Evolutionary conservation across 2,797 vertebrate genomes (phyloP), one percentile per base, ranked within the genome.

Genomic region (Glyptemys insculpta): DNA sequence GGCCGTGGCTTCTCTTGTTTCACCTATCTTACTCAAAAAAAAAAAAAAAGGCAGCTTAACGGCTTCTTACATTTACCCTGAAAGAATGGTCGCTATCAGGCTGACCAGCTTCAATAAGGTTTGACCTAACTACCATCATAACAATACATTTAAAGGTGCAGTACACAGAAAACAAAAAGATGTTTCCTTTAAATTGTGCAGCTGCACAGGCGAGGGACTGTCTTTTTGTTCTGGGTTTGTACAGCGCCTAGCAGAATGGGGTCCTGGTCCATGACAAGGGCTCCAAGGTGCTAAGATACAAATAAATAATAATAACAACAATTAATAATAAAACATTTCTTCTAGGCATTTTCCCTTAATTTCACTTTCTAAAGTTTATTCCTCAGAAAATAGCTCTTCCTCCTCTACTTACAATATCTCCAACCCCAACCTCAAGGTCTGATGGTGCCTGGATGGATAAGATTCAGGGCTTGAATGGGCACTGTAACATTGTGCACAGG

Each of bases 281-380:
- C 29, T 15, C 29, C 29, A 2, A 62, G 57, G 14, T 34, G 29
- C 29, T 62, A 62, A 4, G 29, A 34, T 62, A 62, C 57, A 59
- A 59, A 57, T 57, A 29, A 57, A 57, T 29, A 57, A 56, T 56
- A 56, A 57, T 29, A 57, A 57, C 27, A 29, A 57, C 29, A 9
- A 54, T 54, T 54, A 23, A 54, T 54, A 54, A 54, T 15, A 31
- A 62, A 62, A 62, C 91, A 31, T 12, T 12, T 83, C 15, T 86
- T 84, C 34, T 6, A 37, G 53, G 80, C 89, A 94, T 84, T 94
- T 83, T 83, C 21, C 68, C 65, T 85, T 82, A 50, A 74, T 50
- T 85, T 52, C 88, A 52, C 82, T 92, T 87, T 85, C 72, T 87
- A 52, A 94, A 92, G 79, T 81, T 52, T 41, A 54, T 59, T 29